phyloP scores from a whole-genome alignment of 2,888 invertebrate genomes.

The Philaethria dido region DNA sequence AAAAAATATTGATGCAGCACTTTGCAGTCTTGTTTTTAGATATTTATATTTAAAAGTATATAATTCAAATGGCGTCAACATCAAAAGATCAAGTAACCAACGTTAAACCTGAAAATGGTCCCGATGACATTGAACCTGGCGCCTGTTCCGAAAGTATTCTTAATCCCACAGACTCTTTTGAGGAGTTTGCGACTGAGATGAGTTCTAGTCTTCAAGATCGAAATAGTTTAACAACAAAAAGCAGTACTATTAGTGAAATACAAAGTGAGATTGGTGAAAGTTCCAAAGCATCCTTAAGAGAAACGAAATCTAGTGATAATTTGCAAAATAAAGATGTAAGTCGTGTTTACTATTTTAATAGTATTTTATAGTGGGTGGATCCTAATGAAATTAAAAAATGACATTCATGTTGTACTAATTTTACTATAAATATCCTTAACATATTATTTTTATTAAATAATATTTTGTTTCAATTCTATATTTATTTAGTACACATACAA shows the following conservation, averaged over 20 bases:
- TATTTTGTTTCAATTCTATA: not conserved
- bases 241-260: slow-evolving; percentile 84
- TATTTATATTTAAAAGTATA: slow-evolving; percentile 17
- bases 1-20: slow-evolving; percentile 38
- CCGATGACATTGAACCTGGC: slow-evolving; percentile 71
- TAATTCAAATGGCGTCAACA: slow-evolving; percentile 67
- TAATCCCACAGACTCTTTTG: slow-evolving; percentile 88
- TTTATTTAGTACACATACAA: not conserved
- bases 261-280: slow-evolving; percentile 80
- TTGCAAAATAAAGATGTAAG: slow-evolving; percentile 72
- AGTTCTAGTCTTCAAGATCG: slow-evolving; percentile 85
- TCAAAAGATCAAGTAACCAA: slow-evolving; percentile 60
- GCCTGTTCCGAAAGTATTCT: slow-evolving; percentile 86
- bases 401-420: not conserved
- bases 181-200: slow-evolving; percentile 87
- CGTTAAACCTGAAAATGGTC: slow-evolving; percentile 49
- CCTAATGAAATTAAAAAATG: not conserved
- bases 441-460: not conserved
- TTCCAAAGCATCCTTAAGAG: slow-evolving; percentile 58
- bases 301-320: slow-evolving; percentile 70
- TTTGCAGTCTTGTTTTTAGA: slow-evolving; percentile 24
- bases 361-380: slow-evolving; percentile 13
- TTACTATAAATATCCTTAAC: not conserved
- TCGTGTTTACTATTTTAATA: slow-evolving; percentile 33
- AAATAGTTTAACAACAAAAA: slow-evolving; percentile 76